These are phyloP conservation scores for Watsonalla binaria DNA, from an alignment of 2,888 invertebrate genomes.

Conservation along the genomic window DNA sequence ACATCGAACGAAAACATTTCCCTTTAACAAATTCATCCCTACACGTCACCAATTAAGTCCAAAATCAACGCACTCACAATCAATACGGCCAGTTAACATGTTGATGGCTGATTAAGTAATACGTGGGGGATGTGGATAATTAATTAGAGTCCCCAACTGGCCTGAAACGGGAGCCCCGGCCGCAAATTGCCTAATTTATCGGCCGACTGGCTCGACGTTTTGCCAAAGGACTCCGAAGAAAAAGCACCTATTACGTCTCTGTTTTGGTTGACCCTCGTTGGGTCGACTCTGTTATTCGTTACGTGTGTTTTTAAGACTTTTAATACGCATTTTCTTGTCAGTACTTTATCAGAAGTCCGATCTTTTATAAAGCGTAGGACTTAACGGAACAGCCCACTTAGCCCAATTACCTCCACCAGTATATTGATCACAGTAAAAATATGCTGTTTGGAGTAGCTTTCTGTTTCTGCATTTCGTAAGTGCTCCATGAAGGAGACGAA, in stretches of 20 bases:
- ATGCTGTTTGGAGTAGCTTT: too few relatives aligned
- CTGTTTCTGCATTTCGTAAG: too few relatives aligned
- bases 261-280: background rate
- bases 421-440: too few relatives aligned
- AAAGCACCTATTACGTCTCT: background rate
- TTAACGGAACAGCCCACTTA: too few relatives aligned
- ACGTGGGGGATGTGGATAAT: slow-evolving; percentile 47
- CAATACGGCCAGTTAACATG: slow-evolving; percentile 38
- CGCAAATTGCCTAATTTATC: slow-evolving; percentile 62
- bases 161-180: slow-evolving; percentile 25
- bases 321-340: too few relatives aligned
- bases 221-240: slow-evolving; percentile 5
- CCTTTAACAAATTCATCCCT: background rate
- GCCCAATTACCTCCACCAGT: too few relatives aligned
- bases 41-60: slow-evolving; percentile 2
- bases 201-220: slow-evolving; percentile 33
- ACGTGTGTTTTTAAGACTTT: background rate
- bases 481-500: too few relatives aligned
- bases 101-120: slow-evolving; percentile 51
- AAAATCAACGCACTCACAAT: slow-evolving; percentile 31
- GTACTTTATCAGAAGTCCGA: too few relatives aligned
- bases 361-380: too few relatives aligned
- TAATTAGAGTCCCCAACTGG: slow-evolving; percentile 44
- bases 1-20: background rate
- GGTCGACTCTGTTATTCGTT: background rate